phyloP scores from a whole-genome alignment of 2,888 invertebrate species.

The Ormia ochracea region DNA sequence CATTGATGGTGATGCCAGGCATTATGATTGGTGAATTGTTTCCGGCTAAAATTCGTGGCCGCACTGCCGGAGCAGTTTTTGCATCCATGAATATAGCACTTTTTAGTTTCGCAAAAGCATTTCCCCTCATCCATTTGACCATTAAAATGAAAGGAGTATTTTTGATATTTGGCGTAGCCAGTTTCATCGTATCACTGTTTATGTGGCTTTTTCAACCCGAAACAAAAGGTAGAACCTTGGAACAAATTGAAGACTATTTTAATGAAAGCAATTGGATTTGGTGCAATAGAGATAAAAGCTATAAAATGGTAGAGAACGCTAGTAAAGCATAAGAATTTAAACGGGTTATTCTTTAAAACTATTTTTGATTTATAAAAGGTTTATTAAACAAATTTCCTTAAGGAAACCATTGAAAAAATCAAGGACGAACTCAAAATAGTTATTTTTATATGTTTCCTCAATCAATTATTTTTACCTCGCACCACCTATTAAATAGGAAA shows the following conservation, averaged over 20 bases:
- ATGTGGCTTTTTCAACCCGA: conserved; percentile 85
- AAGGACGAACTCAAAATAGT: too few species aligned
- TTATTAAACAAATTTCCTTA: too few species aligned
- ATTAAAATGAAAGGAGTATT: conserved; percentile 84
- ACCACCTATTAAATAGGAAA: too few species aligned
- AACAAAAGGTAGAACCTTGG: conserved; percentile 83
- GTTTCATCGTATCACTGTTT: conserved; percentile 81
- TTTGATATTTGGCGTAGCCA: conserved; percentile 82
- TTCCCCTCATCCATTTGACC: conserved; percentile 80
- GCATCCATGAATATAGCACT: conserved; percentile 83
- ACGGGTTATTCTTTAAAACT: not conserved
- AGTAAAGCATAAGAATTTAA: conserved; percentile 27
- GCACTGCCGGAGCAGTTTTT: conserved; percentile 85
- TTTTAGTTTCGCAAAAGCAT: conserved; percentile 84
- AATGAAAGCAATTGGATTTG: conserved; percentile 82
- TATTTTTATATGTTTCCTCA: too few species aligned
- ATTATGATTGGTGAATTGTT: conserved; percentile 86
- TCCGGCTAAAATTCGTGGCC: conserved; percentile 84
- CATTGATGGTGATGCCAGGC: conserved; percentile 85
- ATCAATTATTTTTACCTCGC: too few species aligned
- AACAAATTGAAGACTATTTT: conserved; percentile 88
- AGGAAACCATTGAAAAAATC: too few species aligned
- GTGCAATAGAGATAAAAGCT: conserved; percentile 74
- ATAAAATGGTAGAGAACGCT: conserved; percentile 64
- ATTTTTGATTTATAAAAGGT: too few species aligned